Evolutionary conservation across 2,113 vertebrate species (phyloP), one percentile per base, ranked within the genome.

Genomic region (Catagonus wagneri): DNA sequence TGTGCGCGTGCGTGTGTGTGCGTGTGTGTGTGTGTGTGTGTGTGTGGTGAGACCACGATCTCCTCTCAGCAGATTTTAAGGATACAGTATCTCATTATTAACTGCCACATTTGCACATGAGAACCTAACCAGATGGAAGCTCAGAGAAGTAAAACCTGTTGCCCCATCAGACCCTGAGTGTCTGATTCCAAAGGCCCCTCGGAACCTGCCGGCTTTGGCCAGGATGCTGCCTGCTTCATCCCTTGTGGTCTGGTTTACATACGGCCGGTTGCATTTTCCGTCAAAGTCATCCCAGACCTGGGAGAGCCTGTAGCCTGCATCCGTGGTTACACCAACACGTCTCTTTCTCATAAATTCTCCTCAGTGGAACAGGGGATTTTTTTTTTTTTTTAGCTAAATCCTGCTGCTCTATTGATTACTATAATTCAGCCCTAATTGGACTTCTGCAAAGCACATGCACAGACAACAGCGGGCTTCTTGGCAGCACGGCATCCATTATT

Each of bases 351-450:
- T 69, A 98, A 96, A 79, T 97, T 97, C 92, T 74, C 89, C 36
- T 89, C 54, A 52, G 88, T 61, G 96, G 91, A 96, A 95, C 66
- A 92, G 93, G 65, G 60, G 60, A 90, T 36, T 96, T 19, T 97
- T 98, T 97, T 96, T 89, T 87, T 97, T 97, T 92, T 86, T 93
- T 63, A 90, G 97, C 94, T 97, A 94, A 98, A 97, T 95, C 93
- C 96, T 98, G 87, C 95, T 97, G 93, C 93, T 98, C 90, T 98
- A 98, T 98, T 98, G 98, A 99, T 98, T 98, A 97, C 97, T 98
- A 61, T 98, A 98, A 98, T 98, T 98, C 98, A 98, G 79, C 83
- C 94, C 96, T 98, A 98, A 99, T 98, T 98, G 98, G 98, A 97
- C 97, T 97, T 97, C 92, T 97, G 97, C 92, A 94, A 98, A 97